Base-by-base conservation (phyloP, 2,113 vertebrate species). In the Ctenomys sociabilis region DNA sequence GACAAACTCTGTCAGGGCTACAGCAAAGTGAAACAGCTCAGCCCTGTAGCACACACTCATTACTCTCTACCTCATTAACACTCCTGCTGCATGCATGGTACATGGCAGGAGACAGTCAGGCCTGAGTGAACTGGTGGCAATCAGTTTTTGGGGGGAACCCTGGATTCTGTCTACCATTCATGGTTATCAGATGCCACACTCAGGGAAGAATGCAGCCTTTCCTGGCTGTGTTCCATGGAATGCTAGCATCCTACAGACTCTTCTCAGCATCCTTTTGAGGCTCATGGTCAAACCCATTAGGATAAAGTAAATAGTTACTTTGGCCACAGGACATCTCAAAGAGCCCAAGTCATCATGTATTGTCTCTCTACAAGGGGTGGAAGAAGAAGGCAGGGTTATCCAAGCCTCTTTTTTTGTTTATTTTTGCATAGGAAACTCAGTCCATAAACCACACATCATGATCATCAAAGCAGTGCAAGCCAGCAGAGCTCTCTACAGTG, bases 131-230 rank as follows among this genome's bases (percentile, higher is more conserved):
- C 30, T 49, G 10, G 30, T 68, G 66, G 43, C 64, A n/a, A 22
- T 64, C 64, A 85, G 40, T n/a, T 82, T 87, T 7, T 17, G n/a
- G 3, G 26, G 37, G 78, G 43, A n/a, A 72, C 32, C 24, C 35
- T 12, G n/a, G 63, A 81, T 61, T 52, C 37, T 52, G 3, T 61
- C 66, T 9, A 61, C 26, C 72, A 11, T 52, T 72, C 64, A n/a
- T 0, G 19, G 14, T 40, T 45, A 19, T 11, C 1, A 86, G 40
- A 52, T 43, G 17, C n/a, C 35, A 64, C 1, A 5, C 0, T 1
- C 21, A 3, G 57, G 10, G 49, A 92, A 17, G 32, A 22, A 21
- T 45, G 1, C 2, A 64, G 21, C 0, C 0, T 63, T 85, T 28
- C 72, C 37, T 73, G 80, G 26, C 17, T 21, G 24, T 1, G 0